phyloP scores from a whole-genome alignment of 1,140 invertebrate genomes.

The Drepana arcuata region DNA sequence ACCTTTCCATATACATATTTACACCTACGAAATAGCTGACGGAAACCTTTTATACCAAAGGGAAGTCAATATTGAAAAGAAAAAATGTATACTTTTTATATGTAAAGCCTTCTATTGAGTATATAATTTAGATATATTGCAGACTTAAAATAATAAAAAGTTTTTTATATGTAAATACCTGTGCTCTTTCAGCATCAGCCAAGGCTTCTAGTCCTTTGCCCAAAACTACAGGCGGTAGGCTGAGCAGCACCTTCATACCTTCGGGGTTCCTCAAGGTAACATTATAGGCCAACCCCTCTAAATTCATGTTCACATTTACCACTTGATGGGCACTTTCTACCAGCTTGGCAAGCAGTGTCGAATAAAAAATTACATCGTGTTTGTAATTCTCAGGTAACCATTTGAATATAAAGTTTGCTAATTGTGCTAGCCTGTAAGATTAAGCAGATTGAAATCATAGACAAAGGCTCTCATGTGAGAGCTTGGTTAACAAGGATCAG shows the following conservation, averaged over 20 bases:
- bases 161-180: constrained; percentile 48
- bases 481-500: too few relatives aligned
- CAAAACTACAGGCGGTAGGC: constrained; percentile 32
- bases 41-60: too few relatives aligned
- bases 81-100: too few relatives aligned
- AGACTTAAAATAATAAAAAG: too few relatives aligned
- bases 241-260: constrained; percentile 36
- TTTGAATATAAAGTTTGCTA: constrained; percentile 45
- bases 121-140: too few relatives aligned
- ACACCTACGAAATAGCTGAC: too few relatives aligned
- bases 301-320: constrained; percentile 43
- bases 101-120: too few relatives aligned
- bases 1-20: too few relatives aligned
- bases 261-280: constrained; percentile 42
- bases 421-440: constrained; percentile 42
- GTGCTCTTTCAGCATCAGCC: constrained; percentile 50
- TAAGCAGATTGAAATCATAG: not conserved
- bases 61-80: too few relatives aligned
- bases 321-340: constrained; percentile 43
- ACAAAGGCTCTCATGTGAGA: too few relatives aligned
- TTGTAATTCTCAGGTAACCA: constrained; percentile 30
- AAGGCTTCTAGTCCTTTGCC: constrained; percentile 56
- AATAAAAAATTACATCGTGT: constrained; percentile 47
- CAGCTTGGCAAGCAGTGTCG: constrained; percentile 50
- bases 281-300: constrained; percentile 52